phyloP scores from a whole-genome alignment of 2,888 invertebrate species.

The Agrypnus murinus region DNA sequence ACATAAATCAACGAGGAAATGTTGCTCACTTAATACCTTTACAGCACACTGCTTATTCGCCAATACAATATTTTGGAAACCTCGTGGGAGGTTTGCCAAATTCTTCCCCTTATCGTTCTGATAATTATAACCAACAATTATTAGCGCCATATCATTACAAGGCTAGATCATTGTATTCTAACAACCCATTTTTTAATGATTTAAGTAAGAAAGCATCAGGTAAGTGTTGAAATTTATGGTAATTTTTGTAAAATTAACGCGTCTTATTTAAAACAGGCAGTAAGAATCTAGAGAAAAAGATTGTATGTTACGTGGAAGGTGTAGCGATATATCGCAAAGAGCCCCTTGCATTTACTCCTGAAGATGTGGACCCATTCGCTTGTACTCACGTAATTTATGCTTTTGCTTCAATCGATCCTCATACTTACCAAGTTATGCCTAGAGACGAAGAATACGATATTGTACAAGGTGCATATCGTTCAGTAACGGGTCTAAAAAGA shows the following conservation, averaged over 20 bases:
- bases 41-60: conserved; percentile 18
- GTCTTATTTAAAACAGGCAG: too few species aligned
- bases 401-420: conserved; percentile 81
- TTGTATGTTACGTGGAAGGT: conserved; percentile 83
- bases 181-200: conserved; percentile 46
- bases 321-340: conserved; percentile 80
- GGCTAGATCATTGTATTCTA: conserved; percentile 56
- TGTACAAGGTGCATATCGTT: conserved; percentile 83
- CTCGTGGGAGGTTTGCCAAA: neutral
- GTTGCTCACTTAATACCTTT: neutral
- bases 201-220: conserved; percentile 8
- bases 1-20: conserved; percentile 50
- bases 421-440: conserved; percentile 77
- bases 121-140: conserved; percentile 63
- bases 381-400: conserved; percentile 86
- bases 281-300: conserved; percentile 64
- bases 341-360: conserved; percentile 79
- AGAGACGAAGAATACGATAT: conserved; percentile 82
- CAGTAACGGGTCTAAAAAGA: conserved; percentile 80
- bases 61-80: conserved; percentile 24
- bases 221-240: too few species aligned
- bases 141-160: conserved; percentile 54
- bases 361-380: conserved; percentile 77
- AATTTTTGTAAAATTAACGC: too few species aligned
- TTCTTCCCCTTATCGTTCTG: conserved; percentile 61